A percentile compares a stretch with the other conserved stretches of the same genome.
These are phyloP conservation scores for Cheilosia soror DNA, from an alignment of 2,888 invertebrate species.

Conservation along the genomic window DNA sequence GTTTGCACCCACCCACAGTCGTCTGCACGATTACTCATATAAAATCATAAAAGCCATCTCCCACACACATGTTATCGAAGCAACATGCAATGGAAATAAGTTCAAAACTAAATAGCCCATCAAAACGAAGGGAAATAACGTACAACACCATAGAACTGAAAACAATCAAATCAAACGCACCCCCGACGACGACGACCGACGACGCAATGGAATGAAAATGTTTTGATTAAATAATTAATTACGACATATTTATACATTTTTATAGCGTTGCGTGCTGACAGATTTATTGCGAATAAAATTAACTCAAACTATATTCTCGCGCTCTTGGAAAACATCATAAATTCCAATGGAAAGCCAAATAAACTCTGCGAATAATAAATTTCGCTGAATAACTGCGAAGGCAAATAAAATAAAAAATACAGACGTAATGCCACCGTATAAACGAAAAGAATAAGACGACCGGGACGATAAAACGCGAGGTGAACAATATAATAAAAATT, in stretches of 20 bases:
- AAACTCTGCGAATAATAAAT: constrained; percentile 56
- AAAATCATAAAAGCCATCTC: constrained; percentile 28
- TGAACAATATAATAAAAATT: constrained; percentile 53
- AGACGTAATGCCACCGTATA: constrained; percentile 38
- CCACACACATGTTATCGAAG: constrained; percentile 46
- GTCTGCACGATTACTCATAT: constrained; percentile 33
- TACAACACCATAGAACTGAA: background rate
- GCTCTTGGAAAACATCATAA: constrained; percentile 64
- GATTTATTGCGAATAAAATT: constrained; percentile 75
- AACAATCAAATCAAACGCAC: constrained; percentile 55
- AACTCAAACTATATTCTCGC: constrained; percentile 61
- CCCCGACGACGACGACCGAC: constrained; percentile 4
- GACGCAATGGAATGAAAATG: constrained; percentile 61
- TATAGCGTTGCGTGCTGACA: constrained; percentile 71
- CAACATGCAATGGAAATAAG: constrained; percentile 42
- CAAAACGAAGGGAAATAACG: constrained; percentile 20
- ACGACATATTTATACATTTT: constrained; percentile 74
- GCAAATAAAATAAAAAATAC: background rate
- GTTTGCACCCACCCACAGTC: constrained; percentile 41
- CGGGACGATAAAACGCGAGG: constrained; percentile 57
- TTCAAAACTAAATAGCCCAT: constrained; percentile 9
- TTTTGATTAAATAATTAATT: constrained; percentile 75
- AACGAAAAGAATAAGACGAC: constrained; percentile 56
- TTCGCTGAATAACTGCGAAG: constrained; percentile 30
- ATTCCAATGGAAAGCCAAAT: constrained; percentile 65